Evolutionary conservation across 2,797 vertebrate genomes (phyloP), one percentile per base, ranked within the genome.

Genomic region (Bradypus variegatus): DNA sequence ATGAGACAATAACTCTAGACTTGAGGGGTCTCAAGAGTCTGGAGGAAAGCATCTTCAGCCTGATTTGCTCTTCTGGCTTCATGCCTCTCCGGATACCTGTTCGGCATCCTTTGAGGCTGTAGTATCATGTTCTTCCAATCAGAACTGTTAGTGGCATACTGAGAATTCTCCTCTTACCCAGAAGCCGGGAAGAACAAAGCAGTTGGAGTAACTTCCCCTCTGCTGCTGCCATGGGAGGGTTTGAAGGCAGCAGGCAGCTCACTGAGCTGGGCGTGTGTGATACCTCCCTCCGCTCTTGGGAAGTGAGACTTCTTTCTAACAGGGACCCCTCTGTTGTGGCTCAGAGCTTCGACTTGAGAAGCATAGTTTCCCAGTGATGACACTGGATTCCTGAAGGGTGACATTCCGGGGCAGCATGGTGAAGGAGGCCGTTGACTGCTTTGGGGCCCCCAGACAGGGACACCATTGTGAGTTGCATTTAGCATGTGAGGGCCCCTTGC

Each of bases 281-380:
- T 14, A 8, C 23, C 75, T 53, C 65, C 79, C 21, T 2, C 72
- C 13, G 58, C 3, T 79, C 76, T 45, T 41, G 33, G 60, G 91
- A 70, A 77, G 92, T 21, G 93, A 90, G 95, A 78, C 94, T 95
- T 81, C 5, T 0, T 96, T 88, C 21, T 3, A 95, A 94, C 96
- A 88, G 94, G 25, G 84, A 67, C 96, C 94, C 95, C 64, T 73
- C 96, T 95, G 95, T 94, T 96, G 95, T 93, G 13, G 2, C 23
- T 89, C 31, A 0, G 86, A 91, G 90, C 58, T 88, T 91, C 0
- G 0, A 62, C 94, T 94, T 81, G 18, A 95, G 94, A 92, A 92
- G 90, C 96, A 98, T 98, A 97, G 96, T 98, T 98, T 97, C 95
- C 95, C 94, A 95, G 93, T 98, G 98, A 98, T 91, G 95, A 23